Base-by-base conservation (phyloP, 2,888 invertebrate genomes). In the Tachystola acroxantha region DNA sequence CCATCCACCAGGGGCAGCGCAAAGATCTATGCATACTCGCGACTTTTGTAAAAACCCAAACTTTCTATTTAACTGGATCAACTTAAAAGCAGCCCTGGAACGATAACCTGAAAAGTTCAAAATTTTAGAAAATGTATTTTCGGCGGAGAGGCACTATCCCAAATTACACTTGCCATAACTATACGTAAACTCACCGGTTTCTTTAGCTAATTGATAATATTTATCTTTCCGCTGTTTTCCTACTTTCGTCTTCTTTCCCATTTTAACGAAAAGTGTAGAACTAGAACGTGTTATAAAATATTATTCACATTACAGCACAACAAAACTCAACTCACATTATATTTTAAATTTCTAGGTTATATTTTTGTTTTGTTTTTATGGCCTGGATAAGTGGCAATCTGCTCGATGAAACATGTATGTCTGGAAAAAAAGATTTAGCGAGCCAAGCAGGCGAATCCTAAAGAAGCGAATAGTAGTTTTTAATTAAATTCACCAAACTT, bases 1-100 rank as follows among this genome's bases (percentile, higher is more conserved):
- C 99, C 99, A 99, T 54, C 98, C 98, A 64, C 99, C 99, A 0
- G 99, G 99, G 1, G 99, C 99, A 9, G 99, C 99, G 84, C 99
- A 99, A 44, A 99, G 87, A 89, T 99, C 99, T 61, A 99, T 91
- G 53, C 97, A 95, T 89, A 99, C 98, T 88, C 96, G 91, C 0
- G 98, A 96, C 65, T 93, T 94, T 89, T 99, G 96, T 4, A 99
- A 87, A 77, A 99, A 99, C 36, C 96, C 96, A 84, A 96, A 99
- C 73, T 98, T 98, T 46, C 98, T 90, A 81, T 99, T 99, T 34
- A 99, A 77, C 70, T 99, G 99, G 46, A 99, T 96, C 53, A 99
- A 91, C 71, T 99, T 99, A 84, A 99, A 99, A n/a, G 99, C 97
- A 58, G 99, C 97, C 88, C 99, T 92, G 50, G 99, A 98, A 51